These are phyloP conservation scores for Chionoecetes opilio DNA, from an alignment of 1,140 invertebrate genomes.

Conservation along the genomic window DNA sequence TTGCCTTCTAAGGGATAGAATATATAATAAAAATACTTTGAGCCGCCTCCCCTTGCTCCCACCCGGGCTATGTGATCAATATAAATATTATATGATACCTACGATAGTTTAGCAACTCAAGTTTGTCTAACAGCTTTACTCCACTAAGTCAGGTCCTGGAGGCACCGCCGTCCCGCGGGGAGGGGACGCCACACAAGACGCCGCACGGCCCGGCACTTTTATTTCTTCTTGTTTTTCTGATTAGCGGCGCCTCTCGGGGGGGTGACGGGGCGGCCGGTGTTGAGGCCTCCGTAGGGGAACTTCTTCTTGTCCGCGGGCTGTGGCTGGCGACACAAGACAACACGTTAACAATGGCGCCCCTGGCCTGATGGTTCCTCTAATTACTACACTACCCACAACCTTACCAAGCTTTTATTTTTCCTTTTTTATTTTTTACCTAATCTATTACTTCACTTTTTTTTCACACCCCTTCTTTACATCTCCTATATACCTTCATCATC, in stretches of 20 bases:
- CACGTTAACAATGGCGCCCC: background rate
- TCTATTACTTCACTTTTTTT: too few relatives aligned
- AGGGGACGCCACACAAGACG: background rate
- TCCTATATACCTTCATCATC: too few relatives aligned
- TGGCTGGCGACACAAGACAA: background rate
- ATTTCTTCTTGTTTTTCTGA: conserved; percentile 83
- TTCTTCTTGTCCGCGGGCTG: conserved; percentile 88
- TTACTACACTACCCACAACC: too few relatives aligned
- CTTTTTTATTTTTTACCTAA: too few relatives aligned
- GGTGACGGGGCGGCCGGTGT: conserved; percentile 87
- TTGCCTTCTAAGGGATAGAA: conserved; percentile 42
- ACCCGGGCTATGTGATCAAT: conserved; percentile 63
- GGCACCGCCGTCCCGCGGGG: background rate
- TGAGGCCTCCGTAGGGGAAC: conserved; percentile 86
- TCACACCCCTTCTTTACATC: too few relatives aligned
- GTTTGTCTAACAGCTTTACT: conserved; percentile 33
- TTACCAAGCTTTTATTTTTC: too few relatives aligned
- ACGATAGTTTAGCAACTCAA: conserved; percentile 65
- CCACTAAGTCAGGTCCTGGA: conserved; percentile 47
- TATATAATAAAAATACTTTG: conserved; percentile 56
- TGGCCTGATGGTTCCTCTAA: too few relatives aligned
- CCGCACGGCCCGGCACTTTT: conserved; percentile 33
- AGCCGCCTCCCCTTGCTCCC: conserved; percentile 45
- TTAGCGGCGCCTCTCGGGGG: conserved; percentile 89
- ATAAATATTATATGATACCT: conserved; percentile 65